Conservation (phyloP, 2,888 invertebrate species). For the Pyrocoelia pectoralis region DNA sequence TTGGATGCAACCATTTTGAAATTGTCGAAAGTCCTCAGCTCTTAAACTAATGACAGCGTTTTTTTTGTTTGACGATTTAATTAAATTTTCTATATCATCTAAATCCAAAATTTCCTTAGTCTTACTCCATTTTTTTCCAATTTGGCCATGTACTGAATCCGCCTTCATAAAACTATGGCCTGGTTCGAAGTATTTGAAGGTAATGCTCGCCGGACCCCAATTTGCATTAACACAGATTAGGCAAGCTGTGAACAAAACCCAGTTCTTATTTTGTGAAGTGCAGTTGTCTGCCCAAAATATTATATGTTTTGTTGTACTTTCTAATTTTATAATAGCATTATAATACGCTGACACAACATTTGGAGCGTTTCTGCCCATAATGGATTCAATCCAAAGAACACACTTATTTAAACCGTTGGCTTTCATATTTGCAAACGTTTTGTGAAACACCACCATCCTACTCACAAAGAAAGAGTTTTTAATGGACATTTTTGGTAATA, state of each 20-base stretch:
- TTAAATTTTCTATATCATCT: no score
- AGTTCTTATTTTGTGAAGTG: slow-evolving; percentile 16
- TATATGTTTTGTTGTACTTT: no score
- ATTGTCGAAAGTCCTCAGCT: no score
- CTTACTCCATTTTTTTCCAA: slow-evolving; percentile 34
- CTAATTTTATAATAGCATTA: slow-evolving; percentile 17
- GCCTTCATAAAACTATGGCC: slow-evolving; percentile 39
- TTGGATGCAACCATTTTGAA: no score
- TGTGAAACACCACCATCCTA: slow-evolving; percentile 27
- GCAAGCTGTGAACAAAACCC: slow-evolving; percentile 17
- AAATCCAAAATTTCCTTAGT: neutral
- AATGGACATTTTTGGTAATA: slow-evolving; percentile 34
- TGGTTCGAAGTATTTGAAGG: no score
- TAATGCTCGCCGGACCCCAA: slow-evolving; percentile 25
- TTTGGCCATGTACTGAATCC: slow-evolving; percentile 32
- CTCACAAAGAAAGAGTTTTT: slow-evolving; percentile 31
- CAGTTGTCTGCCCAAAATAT: no score
- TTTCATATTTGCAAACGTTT: slow-evolving; percentile 27
- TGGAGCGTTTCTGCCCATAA: slow-evolving; percentile 30
- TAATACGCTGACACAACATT: slow-evolving; percentile 33
- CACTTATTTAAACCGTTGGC: neutral
- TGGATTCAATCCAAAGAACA: slow-evolving; percentile 30
- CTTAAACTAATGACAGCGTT: no score
- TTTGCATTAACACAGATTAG: slow-evolving; percentile 18
- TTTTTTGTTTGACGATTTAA: no score